Percentiles rank a stretch among this genome's conserved stretches.
Evolutionary conservation across 2,113 vertebrate genomes (phyloP).

Genomic region (Elaphurus davidianus): DNA sequence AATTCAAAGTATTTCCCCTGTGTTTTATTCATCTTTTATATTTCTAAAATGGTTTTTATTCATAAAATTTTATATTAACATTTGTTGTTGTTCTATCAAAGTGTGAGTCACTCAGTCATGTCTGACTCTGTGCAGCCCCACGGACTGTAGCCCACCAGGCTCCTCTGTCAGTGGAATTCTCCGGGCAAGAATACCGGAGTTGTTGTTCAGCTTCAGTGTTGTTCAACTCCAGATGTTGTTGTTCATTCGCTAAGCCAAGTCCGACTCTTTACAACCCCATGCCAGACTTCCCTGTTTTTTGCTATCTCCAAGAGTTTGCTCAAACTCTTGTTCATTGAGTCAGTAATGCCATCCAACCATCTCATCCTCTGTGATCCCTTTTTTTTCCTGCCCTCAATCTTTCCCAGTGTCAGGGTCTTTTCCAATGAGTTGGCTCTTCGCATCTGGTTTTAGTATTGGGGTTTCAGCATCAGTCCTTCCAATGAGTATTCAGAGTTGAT

Average conservation of each 20-base stretch:
- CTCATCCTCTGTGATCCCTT: not conserved
- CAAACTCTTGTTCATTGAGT: not conserved
- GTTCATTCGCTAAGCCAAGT: not conserved
- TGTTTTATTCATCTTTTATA: not conserved
- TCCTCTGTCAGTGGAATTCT: not conserved
- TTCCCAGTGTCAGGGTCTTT: not conserved
- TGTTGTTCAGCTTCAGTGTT: not conserved
- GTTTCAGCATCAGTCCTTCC: not conserved
- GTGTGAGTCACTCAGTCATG: accelerated
- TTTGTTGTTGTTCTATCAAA: not conserved
- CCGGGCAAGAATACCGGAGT: not conserved
- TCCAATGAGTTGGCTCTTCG: not conserved
- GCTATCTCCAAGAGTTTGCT: not conserved
- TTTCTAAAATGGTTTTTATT: not conserved
- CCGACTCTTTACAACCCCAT: accelerated
- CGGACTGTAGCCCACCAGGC: not conserved
- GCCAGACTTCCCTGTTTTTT: not conserved
- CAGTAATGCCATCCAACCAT: not conserved
- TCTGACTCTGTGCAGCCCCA: not conserved
- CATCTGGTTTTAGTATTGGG: not conserved
- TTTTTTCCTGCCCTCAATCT: not conserved
- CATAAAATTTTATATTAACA: not conserved
- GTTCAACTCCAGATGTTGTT: not conserved
- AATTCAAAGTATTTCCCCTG: not conserved
- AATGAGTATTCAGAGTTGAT: not conserved